Percentiles rank a stretch among this genome's conserved stretches.
phyloP scores from a whole-genome alignment of 2,888 invertebrate genomes.

The Capitulum mitella region DNA sequence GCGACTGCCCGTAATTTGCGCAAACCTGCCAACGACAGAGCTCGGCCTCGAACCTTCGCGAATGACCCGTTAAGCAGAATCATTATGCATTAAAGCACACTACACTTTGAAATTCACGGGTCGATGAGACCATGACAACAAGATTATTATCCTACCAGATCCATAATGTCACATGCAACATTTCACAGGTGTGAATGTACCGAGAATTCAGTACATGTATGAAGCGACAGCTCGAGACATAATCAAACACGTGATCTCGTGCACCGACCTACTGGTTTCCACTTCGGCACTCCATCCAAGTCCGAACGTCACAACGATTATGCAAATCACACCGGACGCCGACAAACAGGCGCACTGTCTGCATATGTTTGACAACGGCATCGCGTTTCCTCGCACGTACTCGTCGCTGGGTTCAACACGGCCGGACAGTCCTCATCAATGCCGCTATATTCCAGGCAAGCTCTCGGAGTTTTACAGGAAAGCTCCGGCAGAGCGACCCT shows the following conservation, averaged over 20 bases:
- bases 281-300: neutral
- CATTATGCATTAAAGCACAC: no score
- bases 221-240: neutral
- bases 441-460: neutral
- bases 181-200: neutral
- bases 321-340: neutral
- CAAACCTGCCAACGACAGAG: no score
- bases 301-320: neutral
- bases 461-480: neutral
- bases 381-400: neutral
- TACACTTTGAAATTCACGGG: no score
- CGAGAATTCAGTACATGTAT: neutral
- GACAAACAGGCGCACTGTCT: neutral
- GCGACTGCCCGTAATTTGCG: no score
- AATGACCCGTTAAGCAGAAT: no score
- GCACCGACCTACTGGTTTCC: neutral
- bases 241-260: slow-evolving; percentile 1
- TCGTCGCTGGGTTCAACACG: neutral
- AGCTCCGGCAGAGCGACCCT: neutral
- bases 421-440: neutral
- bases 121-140: no score
- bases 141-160: no score
- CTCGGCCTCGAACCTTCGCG: no score
- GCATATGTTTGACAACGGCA: neutral
- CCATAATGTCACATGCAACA: no score